Evolutionary conservation across 2,113 vertebrate species (phyloP), one percentile per base, ranked within the genome.

Genomic region (Lutjanus erythropterus): DNA sequence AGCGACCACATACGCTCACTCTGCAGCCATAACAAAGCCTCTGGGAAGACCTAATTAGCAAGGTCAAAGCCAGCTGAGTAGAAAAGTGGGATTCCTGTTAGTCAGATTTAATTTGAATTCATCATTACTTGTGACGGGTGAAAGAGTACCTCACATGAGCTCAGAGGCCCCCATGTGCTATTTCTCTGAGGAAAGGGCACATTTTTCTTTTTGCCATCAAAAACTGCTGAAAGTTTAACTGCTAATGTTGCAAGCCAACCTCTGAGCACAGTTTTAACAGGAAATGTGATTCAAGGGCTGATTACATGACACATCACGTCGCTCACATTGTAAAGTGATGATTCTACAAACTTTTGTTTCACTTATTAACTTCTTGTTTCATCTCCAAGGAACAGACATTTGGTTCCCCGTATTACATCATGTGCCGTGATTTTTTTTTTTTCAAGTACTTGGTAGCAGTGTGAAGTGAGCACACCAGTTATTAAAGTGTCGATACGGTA

Each of bases 1-100:
- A 92, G 70, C 59, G 70, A 88, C 91, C 88, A 60, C 89, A 91
- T 73, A 62, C 70, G 62, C 71, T 84, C 79, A 70, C 79, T 75
- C 62, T 83, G 83, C 85, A 81, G 80, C 74, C 67, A 70, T 65
- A 84, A 86, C 81, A 77, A 76, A 89, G 60, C 77, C 52, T 69
- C 33, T 73, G 64, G 67, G 64, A 41, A 81, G 72, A 62, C 37
- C 75, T 72, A 82, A 83, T 88, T 68, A 88, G 64, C 3, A 56
- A 80, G 52, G 72, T 80, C 74, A 78, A 65, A 76, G n/a, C 37
- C 44, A 16, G 27, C 49, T 47, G n/a, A 21, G 14, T 41, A 15
- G 9, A 75, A 78, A 73, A 42, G 46, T 29, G 12, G 25, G 33
- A 66, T 52, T 60, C 33, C 37, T 27, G 27, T 81, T 72, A 18